A percentile compares a stretch with the other conserved stretches of the same genome.
Conservation (phyloP, 1,140 invertebrate species). For the Rhynchophorus ferrugineus region DNA sequence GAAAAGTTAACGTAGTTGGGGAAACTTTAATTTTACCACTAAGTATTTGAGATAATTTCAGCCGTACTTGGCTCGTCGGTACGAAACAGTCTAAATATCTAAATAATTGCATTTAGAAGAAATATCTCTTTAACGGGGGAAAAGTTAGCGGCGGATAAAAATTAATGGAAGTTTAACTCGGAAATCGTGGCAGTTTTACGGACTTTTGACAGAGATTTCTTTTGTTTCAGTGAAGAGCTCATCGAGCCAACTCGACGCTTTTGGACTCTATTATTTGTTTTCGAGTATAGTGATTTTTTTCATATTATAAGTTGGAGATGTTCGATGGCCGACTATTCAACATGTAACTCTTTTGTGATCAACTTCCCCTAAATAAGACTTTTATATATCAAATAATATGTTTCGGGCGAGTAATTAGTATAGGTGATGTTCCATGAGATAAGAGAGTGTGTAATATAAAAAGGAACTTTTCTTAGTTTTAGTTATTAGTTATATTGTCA, state of each 20-base stretch:
- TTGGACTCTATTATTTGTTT: background rate
- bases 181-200: background rate
- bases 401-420: background rate
- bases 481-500: no score
- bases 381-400: no score
- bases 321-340: no score
- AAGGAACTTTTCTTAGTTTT: no score
- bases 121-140: background rate
- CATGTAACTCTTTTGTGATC: background rate
- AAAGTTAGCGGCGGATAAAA: background rate
- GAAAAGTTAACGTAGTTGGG: background rate
- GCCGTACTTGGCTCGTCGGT: background rate
- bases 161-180: background rate
- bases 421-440: no score
- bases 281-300: constrained; percentile 6
- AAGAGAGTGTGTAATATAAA: no score
- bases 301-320: background rate
- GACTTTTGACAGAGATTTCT: background rate
- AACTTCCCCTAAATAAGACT: background rate
- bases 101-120: background rate
- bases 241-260: constrained; percentile 5
- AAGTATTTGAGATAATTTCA: background rate
- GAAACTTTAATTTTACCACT: background rate
- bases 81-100: background rate
- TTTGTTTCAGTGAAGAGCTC: constrained; percentile 19